These are phyloP conservation scores for Eurystomus glaucurus DNA, from an alignment of 2,797 vertebrate species.

Conservation along the genomic window DNA sequence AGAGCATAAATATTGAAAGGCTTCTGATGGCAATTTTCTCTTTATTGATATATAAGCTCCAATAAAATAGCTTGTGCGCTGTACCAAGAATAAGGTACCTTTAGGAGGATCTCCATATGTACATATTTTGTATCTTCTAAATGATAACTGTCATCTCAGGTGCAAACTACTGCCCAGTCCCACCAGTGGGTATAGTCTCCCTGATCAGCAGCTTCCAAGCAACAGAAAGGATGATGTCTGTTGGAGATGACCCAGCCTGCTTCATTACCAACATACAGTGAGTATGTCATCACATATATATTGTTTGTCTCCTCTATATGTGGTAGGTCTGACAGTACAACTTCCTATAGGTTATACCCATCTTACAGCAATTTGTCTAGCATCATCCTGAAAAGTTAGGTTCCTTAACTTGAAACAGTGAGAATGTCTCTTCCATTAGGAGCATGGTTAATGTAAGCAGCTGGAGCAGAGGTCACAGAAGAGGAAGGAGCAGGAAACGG, in stretches of 20 bases:
- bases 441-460: not conserved
- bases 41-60: not conserved
- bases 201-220: not conserved
- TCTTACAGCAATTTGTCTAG: not conserved
- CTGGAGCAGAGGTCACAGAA: not conserved
- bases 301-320: rapidly evolving
- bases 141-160: not conserved
- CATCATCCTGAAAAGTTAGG: not conserved
- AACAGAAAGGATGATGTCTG: not conserved
- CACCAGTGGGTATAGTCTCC: not conserved
- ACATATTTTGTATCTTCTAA: not conserved
- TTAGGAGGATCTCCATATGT: not conserved
- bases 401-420: not conserved
- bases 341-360: not conserved
- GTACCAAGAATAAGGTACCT: not conserved
- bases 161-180: not conserved
- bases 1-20: not conserved
- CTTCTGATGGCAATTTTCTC: not conserved
- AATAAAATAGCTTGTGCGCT: not conserved
- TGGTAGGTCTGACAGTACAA: not conserved
- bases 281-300: not conserved
- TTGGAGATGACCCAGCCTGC: not conserved
- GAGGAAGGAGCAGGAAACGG: not conserved
- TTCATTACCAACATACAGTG: not conserved
- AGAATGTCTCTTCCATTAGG: not conserved